Evolutionary conservation across 2,113 vertebrate genomes (phyloP).

Genomic region (Corythaixoides concolor): DNA sequence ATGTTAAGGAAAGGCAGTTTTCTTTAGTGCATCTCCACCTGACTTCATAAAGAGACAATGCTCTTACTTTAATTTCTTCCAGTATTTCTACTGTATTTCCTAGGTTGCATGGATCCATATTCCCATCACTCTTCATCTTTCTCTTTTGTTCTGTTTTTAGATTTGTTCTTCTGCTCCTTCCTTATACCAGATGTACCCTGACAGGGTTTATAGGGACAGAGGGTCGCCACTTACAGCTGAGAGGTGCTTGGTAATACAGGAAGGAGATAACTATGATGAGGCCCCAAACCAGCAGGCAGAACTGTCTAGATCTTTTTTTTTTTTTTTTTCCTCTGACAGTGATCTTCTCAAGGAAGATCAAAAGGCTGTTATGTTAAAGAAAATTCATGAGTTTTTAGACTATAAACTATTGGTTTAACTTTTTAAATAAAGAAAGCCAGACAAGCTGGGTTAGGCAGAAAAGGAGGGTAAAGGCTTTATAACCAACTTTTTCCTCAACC

Average conservation of each 20-base stretch:
- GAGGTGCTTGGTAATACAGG: background rate
- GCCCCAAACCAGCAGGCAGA: background rate
- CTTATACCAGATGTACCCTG: background rate
- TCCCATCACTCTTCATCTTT: background rate
- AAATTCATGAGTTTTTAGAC: background rate
- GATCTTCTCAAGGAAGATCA: background rate
- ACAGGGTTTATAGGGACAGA: background rate
- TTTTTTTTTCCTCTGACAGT: background rate
- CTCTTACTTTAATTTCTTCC: background rate
- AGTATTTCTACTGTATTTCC: background rate
- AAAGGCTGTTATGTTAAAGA: background rate
- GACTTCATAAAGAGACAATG: background rate
- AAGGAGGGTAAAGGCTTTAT: background rate
- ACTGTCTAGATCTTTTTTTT: background rate
- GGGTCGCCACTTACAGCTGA: background rate
- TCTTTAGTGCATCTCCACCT: background rate
- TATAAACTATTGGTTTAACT: background rate
- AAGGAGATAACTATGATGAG: background rate
- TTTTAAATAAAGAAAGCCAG: background rate
- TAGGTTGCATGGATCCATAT: background rate
- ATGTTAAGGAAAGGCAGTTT: background rate
- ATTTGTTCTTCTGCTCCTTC: background rate
- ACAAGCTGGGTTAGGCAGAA: background rate
- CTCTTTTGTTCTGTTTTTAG: background rate
- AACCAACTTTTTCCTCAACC: accelerated